Conservation (phyloP, 2,113 vertebrate genomes). For the Amia ocellicauda region DNA sequence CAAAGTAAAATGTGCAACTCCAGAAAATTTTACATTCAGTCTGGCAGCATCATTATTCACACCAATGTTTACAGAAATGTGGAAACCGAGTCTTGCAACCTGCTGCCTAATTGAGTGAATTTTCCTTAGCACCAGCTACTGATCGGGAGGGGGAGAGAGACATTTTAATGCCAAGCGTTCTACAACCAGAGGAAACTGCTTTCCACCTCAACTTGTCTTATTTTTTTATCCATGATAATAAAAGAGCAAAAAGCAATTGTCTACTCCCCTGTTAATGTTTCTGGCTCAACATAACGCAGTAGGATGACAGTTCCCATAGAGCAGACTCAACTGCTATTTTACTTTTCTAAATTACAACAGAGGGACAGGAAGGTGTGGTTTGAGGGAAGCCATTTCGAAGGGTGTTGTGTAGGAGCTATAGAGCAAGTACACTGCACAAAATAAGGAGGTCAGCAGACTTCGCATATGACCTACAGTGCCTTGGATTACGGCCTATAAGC, state of each 20-base stretch:
- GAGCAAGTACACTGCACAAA: constrained; percentile 36
- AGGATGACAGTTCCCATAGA: neutral
- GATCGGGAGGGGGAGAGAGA: no score
- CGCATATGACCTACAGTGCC: constrained; percentile 42
- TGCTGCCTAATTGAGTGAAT: no score
- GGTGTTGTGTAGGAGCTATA: neutral
- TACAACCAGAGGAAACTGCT: no score
- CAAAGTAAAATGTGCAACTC: no score
- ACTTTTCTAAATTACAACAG: neutral
- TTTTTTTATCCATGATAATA: no score
- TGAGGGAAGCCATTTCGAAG: neutral
- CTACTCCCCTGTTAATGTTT: neutral
- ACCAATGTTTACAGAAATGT: no score
- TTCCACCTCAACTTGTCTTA: no score
- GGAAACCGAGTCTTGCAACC: no score
- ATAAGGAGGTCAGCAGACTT: constrained; percentile 36
- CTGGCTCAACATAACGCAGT: neutral
- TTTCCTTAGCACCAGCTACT: no score
- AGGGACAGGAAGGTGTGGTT: neutral
- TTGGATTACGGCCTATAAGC: constrained; percentile 52
- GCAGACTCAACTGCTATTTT: neutral
- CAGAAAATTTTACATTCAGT: no score
- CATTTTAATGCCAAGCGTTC: no score
- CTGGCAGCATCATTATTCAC: no score
- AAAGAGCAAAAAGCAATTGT: neutral